Evolutionary conservation across 2,888 invertebrate genomes (phyloP).

Genomic region (Eulithis prunata): DNA sequence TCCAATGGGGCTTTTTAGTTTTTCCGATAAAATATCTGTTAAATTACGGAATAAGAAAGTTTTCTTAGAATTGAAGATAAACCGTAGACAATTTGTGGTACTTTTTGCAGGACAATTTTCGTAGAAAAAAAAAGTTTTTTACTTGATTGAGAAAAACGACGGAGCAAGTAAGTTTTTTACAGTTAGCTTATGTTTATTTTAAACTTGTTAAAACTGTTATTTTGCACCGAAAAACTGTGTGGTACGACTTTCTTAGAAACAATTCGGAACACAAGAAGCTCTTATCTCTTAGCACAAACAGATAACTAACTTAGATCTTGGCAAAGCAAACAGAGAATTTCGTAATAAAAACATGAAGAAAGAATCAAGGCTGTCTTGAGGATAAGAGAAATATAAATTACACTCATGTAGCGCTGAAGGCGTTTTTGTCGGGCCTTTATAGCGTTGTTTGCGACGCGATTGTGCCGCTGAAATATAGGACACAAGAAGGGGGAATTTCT

Average conservation of each 20-base stretch:
- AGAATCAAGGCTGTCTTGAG: constrained; percentile 30
- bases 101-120: no score
- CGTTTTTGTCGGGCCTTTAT: constrained; percentile 47
- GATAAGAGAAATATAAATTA: constrained; percentile 36
- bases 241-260: no score
- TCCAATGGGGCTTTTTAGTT: constrained; percentile 62
- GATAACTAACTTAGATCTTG: constrained; percentile 27
- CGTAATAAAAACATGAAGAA: constrained; percentile 29
- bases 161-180: no score
- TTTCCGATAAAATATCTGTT: constrained; percentile 68
- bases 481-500: constrained; percentile 42
- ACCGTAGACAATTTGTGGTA: neutral
- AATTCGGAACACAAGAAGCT: no score
- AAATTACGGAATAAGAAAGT: constrained; percentile 15
- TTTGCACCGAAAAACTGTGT: no score
- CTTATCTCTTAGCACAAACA: neutral
- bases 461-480: constrained; percentile 54
- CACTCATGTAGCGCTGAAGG: constrained; percentile 31
- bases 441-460: constrained; percentile 64
- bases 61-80: neutral
- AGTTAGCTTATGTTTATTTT: no score
- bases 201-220: no score
- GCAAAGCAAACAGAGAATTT: constrained; percentile 28
- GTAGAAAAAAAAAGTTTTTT: no score
- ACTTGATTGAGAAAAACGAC: no score